Base-by-base conservation (phyloP, 2,888 invertebrate genomes). In the Teleogryllus oceanicus region DNA sequence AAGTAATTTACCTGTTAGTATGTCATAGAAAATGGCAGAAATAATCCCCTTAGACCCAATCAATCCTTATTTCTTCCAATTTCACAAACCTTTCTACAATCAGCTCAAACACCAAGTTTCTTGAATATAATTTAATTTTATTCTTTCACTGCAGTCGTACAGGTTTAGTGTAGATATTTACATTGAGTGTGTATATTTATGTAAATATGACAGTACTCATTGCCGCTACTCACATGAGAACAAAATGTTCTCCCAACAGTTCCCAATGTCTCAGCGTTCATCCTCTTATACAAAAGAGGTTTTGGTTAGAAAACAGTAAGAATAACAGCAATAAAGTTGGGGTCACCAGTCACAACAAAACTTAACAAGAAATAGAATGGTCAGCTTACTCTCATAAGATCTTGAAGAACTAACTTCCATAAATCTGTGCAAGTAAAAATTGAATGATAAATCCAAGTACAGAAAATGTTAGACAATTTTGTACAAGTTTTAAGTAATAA, bases 151-250 rank as follows among this genome's bases (percentile, higher is more conserved):
- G 13, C 62, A 62, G n/a, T 62, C 62, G 10, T 62, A 62, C 62
- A 62, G 62, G 5, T 62, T 62, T 62, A n/a, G 62, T 62, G 62
- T n/a, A 62, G 16, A 62, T 62, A 62, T 62, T 62, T 62, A 62
- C 62, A 62, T 62, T 62, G 62, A 16, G 62, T 62, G 62, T 62
- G n/a, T 62, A 37, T 37, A 37, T 37, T 37, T 37, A 13, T 62
- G 62, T 62, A 62, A 62, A 62, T 62, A 62, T 62, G 62, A 62
- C 62, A 62, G 62, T 62, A 62, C 62, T 62, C n/a, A 62, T 62
- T 18, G 62, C 62, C 62, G 62, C 62, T 62, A 62, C 62, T 18
- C n/a, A n/a, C n/a, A 8, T 62, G 13, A 62, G n/a, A 13, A 62
- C n/a, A 62, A 62, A n/a, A 62, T 62, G 62, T 62, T 62, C 62